Conservation (phyloP, 2,888 invertebrate genomes). For the Dysmachus trigonus region DNA sequence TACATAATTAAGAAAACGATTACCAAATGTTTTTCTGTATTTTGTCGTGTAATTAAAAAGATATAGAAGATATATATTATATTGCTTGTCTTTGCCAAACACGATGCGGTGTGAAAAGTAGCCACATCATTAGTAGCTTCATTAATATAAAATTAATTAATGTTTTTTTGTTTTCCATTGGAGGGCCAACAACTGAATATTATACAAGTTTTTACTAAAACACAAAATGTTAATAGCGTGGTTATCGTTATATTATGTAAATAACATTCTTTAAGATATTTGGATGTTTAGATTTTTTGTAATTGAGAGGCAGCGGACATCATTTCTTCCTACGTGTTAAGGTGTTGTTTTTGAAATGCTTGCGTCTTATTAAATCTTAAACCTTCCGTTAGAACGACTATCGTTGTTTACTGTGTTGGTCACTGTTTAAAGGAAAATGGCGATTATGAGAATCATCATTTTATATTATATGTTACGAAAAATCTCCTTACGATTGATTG, state of each 20-base stretch:
- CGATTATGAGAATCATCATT: too few relatives aligned
- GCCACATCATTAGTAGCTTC: neutral
- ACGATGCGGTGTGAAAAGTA: neutral
- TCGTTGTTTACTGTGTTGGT: neutral
- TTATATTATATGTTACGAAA: too few relatives aligned
- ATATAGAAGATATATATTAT: neutral
- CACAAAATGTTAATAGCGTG: neutral
- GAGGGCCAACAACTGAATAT: neutral
- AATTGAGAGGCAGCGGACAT: neutral
- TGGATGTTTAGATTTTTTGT: neutral
- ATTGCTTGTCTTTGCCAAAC: neutral
- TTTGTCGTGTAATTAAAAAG: neutral
- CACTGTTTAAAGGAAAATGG: neutral
- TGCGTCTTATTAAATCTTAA: neutral
- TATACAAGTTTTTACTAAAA: neutral
- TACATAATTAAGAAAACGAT: neutral
- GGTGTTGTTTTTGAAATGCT: neutral
- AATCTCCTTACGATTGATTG: too few relatives aligned
- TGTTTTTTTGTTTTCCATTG: neutral
- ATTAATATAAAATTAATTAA: neutral
- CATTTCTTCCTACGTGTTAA: neutral
- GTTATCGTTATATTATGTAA: neutral
- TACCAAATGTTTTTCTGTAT: neutral
- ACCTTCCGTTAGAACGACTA: neutral
- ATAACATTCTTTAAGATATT: neutral